Evolutionary conservation across 2,888 invertebrate genomes (phyloP).

Genomic region (Acronicta alni): DNA sequence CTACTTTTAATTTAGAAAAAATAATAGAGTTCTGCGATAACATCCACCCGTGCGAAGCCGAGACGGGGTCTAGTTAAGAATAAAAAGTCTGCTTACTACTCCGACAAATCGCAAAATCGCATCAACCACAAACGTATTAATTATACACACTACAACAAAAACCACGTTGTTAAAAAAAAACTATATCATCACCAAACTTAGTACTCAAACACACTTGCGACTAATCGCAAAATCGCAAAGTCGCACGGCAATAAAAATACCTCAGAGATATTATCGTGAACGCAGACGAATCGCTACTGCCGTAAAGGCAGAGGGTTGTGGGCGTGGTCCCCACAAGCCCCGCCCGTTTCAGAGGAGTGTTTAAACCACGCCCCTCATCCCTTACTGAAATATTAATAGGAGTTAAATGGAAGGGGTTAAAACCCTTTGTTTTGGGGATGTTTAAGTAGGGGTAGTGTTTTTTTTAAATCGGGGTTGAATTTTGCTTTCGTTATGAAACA

Average conservation of each 20-base stretch:
- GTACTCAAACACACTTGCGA: background rate
- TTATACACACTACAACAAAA: too few species aligned
- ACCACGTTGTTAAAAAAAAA: too few species aligned
- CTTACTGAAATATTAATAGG: slow-evolving; percentile 37
- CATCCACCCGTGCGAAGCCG: too few species aligned
- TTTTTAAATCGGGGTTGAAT: slow-evolving; percentile 3
- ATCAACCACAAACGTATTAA: too few species aligned
- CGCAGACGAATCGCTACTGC: slow-evolving; percentile 30
- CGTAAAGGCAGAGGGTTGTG: slow-evolving; percentile 8
- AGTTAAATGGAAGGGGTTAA: slow-evolving; percentile 43
- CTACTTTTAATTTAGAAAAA: too few species aligned
- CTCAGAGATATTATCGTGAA: slow-evolving; percentile 29
- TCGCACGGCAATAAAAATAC: background rate
- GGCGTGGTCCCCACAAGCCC: slow-evolving; percentile 35
- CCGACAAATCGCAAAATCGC: too few species aligned
- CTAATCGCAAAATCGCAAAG: slow-evolving; percentile 5
- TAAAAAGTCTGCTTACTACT: too few species aligned
- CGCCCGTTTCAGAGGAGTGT: slow-evolving; percentile 30
- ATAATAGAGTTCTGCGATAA: too few species aligned
- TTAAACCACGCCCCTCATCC: slow-evolving; percentile 32
- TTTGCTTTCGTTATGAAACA: background rate
- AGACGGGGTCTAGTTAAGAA: too few species aligned
- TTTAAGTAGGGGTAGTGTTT: background rate
- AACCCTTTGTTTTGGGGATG: slow-evolving; percentile 25
- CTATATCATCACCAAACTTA: too few species aligned